phyloP scores from a whole-genome alignment of 2,797 vertebrate species.

The Alcedo quadribrachys region DNA sequence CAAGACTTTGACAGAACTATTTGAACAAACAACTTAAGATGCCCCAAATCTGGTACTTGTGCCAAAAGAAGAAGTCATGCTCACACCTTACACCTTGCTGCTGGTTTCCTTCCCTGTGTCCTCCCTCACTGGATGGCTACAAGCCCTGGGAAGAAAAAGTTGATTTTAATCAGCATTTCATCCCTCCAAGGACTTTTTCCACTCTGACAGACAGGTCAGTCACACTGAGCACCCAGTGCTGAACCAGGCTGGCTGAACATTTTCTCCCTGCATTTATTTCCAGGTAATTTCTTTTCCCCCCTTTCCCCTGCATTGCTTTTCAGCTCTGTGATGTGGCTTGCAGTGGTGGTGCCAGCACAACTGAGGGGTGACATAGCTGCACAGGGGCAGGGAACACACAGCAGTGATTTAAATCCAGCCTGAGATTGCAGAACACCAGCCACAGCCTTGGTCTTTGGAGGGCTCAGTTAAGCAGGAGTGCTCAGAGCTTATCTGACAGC shows the following conservation, averaged over 20 bases:
- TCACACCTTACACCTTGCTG: background rate
- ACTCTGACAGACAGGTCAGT: background rate
- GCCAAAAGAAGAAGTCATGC: background rate
- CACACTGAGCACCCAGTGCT: background rate
- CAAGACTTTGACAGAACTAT: background rate
- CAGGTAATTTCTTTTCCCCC: background rate
- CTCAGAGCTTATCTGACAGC: background rate
- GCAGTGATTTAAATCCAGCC: background rate
- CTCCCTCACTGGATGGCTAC: background rate
- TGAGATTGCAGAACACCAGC: background rate
- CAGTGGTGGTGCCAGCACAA: background rate
- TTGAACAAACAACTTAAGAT: background rate
- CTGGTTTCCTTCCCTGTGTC: background rate
- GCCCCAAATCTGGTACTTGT: background rate
- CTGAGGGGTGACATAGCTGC: background rate
- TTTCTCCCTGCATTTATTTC: background rate
- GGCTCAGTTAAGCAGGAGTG: background rate
- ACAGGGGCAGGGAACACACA: background rate
- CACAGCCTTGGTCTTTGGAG: background rate
- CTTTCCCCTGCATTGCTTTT: background rate
- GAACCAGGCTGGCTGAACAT: rapidly evolving
- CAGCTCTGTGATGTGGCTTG: background rate
- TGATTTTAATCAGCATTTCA: background rate
- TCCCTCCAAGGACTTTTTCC: background rate
- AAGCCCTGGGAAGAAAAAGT: background rate